phyloP scores from a whole-genome alignment of 2,113 vertebrate species.

The cattle (Bos taurus) region DNA sequence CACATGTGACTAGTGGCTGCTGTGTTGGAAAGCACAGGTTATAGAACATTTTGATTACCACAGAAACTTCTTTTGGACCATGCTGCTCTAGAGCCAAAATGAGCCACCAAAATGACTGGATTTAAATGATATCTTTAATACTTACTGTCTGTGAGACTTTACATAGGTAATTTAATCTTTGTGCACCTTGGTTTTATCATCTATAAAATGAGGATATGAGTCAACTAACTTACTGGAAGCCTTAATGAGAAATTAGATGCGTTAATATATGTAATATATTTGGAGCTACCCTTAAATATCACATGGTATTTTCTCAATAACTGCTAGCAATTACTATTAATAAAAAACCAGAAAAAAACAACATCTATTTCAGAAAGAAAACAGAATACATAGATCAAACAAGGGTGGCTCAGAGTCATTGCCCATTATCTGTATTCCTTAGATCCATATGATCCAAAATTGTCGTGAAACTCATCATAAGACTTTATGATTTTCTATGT shows the following conservation, averaged over 20 bases:
- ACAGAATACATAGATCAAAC: not conserved
- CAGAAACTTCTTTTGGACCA: not conserved
- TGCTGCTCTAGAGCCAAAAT: not conserved
- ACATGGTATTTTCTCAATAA: not conserved
- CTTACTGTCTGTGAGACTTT: not conserved
- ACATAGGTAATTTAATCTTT: not conserved
- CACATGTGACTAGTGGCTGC: not conserved
- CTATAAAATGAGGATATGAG: not conserved
- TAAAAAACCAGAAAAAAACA: not conserved
- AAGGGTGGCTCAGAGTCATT: not conserved
- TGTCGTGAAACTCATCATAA: not conserved
- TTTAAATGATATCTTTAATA: not conserved
- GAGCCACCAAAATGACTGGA: not conserved
- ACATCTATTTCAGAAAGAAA: not conserved
- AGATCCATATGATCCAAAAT: not conserved
- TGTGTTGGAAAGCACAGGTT: not conserved
- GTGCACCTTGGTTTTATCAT: not conserved
- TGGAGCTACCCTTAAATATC: not conserved
- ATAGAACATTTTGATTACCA: not conserved
- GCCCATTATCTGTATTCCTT: not conserved
- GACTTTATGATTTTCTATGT: not conserved
- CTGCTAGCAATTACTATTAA: not conserved
- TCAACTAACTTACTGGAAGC: not conserved
- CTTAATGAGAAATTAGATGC: slow-evolving; percentile 1
- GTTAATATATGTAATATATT: not conserved